These are phyloP conservation scores for Calonectris borealis DNA, from an alignment of 2,113 vertebrate species.

Conservation along the genomic window DNA sequence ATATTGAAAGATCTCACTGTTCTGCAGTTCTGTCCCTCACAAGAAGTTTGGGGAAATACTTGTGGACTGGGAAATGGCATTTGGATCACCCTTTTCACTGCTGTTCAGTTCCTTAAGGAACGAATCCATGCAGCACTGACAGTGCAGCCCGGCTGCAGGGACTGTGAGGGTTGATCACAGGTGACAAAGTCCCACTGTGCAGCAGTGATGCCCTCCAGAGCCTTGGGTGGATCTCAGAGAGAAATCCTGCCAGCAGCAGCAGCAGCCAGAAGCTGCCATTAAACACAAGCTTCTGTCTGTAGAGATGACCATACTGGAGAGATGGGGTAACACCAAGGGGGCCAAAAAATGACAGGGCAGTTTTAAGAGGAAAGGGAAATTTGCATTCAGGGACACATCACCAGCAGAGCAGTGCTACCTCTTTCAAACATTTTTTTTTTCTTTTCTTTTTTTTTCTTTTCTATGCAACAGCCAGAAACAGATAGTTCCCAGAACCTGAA, in stretches of 20 bases:
- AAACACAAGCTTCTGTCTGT: neutral
- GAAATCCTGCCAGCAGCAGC: neutral
- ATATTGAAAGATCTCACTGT: neutral
- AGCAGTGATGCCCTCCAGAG: neutral
- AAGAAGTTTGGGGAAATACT: neutral
- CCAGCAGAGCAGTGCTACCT: neutral
- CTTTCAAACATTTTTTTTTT: neutral
- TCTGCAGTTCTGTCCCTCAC: neutral
- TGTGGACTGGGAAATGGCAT: neutral
- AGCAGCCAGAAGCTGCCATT: neutral
- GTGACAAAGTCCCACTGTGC: neutral
- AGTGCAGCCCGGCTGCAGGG: neutral
- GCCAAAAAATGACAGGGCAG: neutral
- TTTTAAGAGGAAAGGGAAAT: neutral
- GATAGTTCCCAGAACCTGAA: neutral
- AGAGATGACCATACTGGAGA: neutral
- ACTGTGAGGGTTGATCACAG: neutral
- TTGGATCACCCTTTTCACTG: neutral
- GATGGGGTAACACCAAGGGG: neutral
- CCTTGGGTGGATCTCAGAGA: neutral
- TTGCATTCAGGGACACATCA: neutral
- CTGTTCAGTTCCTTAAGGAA: neutral
- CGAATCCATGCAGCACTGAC: neutral
- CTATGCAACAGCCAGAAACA: neutral
- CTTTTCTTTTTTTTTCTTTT: neutral